Conservation (phyloP, 1,140 invertebrate genomes). For the Belonocnema kinseyi region DNA sequence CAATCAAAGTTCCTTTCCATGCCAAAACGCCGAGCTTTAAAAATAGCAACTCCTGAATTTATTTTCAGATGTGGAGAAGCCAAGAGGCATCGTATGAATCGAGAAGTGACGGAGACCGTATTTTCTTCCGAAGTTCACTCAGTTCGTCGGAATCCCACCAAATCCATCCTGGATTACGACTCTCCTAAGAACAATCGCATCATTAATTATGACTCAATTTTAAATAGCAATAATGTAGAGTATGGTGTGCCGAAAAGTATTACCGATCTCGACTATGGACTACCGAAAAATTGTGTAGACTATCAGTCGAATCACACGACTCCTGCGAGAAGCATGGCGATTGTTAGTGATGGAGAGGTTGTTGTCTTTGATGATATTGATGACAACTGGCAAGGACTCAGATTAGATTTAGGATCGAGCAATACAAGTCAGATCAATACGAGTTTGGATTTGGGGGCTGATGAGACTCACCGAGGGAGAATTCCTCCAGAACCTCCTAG, state of each 20-base stretch:
- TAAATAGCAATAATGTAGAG: conserved; percentile 76
- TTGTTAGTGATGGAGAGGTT: conserved; percentile 83
- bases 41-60: conserved; percentile 22
- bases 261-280: conserved; percentile 72
- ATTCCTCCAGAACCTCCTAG: conserved; percentile 67
- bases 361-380: conserved; percentile 90
- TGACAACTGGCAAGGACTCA: conserved; percentile 81
- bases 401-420: conserved; percentile 65
- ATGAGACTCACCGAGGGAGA: conserved; percentile 63
- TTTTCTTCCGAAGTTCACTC: conserved; percentile 81
- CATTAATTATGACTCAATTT: conserved; percentile 72
- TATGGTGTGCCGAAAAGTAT: conserved; percentile 72
- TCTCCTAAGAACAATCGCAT: conserved; percentile 71
- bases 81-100: conserved; percentile 75
- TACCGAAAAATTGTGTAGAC: conserved; percentile 73
- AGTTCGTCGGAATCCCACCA: conserved; percentile 73
- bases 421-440: conserved; percentile 57
- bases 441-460: conserved; percentile 61
- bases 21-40: neutral
- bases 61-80: conserved; percentile 73
- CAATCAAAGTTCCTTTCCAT: neutral
- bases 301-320: conserved; percentile 72
- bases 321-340: conserved; percentile 72
- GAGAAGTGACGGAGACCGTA: conserved; percentile 80
- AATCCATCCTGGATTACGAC: conserved; percentile 72